phyloP scores from a whole-genome alignment of 2,113 vertebrate genomes.

The Phrynosoma blainvillii region DNA sequence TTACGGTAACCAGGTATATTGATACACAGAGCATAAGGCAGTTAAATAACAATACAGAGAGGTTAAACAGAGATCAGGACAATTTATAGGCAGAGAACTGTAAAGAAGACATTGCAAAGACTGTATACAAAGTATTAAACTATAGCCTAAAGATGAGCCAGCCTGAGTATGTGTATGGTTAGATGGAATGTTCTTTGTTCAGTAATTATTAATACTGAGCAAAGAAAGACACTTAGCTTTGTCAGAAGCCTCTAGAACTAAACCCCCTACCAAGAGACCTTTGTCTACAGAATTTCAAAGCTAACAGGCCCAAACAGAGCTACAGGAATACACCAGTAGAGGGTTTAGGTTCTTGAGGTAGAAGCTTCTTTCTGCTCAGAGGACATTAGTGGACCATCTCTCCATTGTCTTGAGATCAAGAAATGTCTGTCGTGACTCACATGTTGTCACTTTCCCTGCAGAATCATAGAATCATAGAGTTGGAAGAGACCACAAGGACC shows the following conservation, averaged over 20 bases:
- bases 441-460: constrained; percentile 1
- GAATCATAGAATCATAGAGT: neutral
- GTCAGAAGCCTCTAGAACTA: neutral
- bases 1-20: constrained; percentile 50
- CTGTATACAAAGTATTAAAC: neutral
- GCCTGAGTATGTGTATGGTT: neutral
- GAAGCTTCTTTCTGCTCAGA: neutral
- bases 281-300: neutral
- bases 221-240: neutral
- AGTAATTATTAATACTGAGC: neutral
- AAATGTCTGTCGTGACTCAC: neutral
- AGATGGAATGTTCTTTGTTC: neutral
- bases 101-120: constrained; percentile 12
- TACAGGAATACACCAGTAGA: neutral
- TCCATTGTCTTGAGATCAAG: neutral
- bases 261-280: no score
- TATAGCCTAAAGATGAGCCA: constrained; percentile 25
- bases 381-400: neutral
- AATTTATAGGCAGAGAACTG: constrained; percentile 17
- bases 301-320: neutral
- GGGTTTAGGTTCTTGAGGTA: neutral
- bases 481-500: no score
- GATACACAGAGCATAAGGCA: constrained; percentile 54
- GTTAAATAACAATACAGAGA: constrained; percentile 47
- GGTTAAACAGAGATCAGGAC: constrained; percentile 15